phyloP scores from a whole-genome alignment of 2,113 vertebrate species.

The Ammospiza caudacuta region DNA sequence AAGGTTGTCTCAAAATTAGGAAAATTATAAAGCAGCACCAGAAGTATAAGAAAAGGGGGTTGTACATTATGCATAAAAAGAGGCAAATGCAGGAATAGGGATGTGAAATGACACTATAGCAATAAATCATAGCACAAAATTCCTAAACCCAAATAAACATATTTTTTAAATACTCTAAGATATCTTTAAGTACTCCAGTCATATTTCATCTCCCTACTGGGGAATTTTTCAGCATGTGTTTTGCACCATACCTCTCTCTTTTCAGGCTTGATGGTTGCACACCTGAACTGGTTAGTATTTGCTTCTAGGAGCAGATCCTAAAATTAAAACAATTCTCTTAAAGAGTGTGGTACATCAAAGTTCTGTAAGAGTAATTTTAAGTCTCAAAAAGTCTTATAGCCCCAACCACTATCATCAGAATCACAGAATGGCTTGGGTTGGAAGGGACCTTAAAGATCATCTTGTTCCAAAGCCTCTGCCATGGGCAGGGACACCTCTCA shows the following conservation, averaged over 20 bases:
- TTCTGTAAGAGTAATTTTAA: background rate
- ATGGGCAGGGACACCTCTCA: background rate
- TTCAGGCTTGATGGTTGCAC: constrained; percentile 76
- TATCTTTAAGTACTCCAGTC: background rate
- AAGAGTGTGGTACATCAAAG: background rate
- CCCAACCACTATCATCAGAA: background rate
- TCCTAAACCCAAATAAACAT: background rate
- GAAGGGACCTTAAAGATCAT: background rate
- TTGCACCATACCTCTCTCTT: constrained; percentile 59
- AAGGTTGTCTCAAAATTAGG: background rate
- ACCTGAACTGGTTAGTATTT: constrained; percentile 75
- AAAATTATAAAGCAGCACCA: background rate
- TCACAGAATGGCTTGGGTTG: background rate
- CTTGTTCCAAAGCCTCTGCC: background rate
- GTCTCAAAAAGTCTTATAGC: background rate
- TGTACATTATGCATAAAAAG: background rate
- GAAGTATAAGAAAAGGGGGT: background rate
- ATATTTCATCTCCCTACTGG: background rate
- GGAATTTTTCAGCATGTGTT: background rate
- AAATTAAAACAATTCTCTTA: constrained; percentile 19
- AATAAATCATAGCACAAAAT: background rate
- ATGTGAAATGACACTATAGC: background rate
- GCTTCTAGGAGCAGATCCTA: constrained; percentile 79
- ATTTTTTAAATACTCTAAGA: background rate
- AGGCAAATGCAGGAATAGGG: background rate